Base-by-base conservation (phyloP, 2,113 vertebrate genomes). In the Cebus imitator region DNA sequence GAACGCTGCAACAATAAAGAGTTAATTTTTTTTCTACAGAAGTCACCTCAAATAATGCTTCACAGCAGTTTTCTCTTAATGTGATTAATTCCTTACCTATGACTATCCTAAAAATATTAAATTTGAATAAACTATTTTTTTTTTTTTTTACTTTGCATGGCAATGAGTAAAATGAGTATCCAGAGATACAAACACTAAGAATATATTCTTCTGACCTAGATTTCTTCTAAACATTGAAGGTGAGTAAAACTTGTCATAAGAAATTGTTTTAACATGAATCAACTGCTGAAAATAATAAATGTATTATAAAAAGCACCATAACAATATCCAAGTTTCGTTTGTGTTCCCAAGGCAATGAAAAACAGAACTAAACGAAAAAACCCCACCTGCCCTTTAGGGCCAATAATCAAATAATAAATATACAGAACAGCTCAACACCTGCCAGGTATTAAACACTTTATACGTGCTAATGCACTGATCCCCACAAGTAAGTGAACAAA, bases 1-100 rank as follows among this genome's bases (percentile, higher is more conserved):
- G 99, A 98, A 94, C 99, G 99, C 99, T 99, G 98, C 96, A 76
- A 57, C 79, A 90, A 87, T 2, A 95, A 95, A 88, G 5, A 96
- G 40, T 82, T 92, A 55, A 8, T 18, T 40, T 89, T 75, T 8
- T 75, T 13, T 2, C 11, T 20, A 7, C 30, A 52, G 58, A 75
- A 58, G 27, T 89, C 64, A 94, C 20, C 32, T 79, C 25, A 18
- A 80, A 25, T 11, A 73, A 27, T 30, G 21, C 45, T 88, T 84
- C 87, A 61, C 1, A 23, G 85, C 23, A 76, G 25, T 30, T 93
- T 82, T 84, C 58, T 85, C 35, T 86, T 6, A 78, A 83, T 57
- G 25, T 9, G 73, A 68, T 75, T 45, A 79, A 89, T 27, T 79
- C 6, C 57, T 78, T 89, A n/a, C 21, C n/a, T 43, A 4, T 75